Evolutionary conservation across 1,140 invertebrate genomes (phyloP).

Genomic region (Chionoecetes opilio): DNA sequence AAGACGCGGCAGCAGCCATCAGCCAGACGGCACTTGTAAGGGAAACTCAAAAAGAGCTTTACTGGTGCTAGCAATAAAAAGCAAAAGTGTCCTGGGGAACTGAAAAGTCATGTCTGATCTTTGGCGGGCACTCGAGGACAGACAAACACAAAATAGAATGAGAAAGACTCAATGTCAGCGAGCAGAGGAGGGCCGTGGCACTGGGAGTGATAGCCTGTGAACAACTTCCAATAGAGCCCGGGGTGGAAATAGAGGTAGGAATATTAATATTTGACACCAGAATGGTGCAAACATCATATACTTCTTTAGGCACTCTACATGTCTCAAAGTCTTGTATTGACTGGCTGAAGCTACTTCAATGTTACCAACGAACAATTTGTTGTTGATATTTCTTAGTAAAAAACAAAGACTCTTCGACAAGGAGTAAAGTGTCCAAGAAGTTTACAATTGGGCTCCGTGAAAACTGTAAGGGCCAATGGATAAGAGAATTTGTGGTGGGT

Average conservation of each 20-base stretch:
- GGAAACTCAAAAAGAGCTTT: conserved; percentile 74
- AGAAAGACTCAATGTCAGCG: conserved; percentile 73
- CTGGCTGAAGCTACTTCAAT: not conserved
- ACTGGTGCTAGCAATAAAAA: conserved; percentile 78
- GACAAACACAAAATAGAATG: conserved; percentile 76
- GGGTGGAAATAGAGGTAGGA: conserved; percentile 72
- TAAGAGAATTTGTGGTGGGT: conserved; percentile 5
- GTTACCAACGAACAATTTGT: not conserved
- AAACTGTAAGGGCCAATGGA: not conserved
- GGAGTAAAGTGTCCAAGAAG: not conserved
- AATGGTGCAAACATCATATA: conserved; percentile 34
- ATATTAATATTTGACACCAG: conserved; percentile 67
- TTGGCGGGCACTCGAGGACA: conserved; percentile 73
- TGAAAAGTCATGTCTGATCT: conserved; percentile 75
- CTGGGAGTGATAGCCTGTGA: conserved; percentile 71
- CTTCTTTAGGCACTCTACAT: not conserved
- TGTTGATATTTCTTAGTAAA: not conserved
- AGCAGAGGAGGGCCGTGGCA: conserved; percentile 71
- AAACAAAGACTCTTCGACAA: not conserved
- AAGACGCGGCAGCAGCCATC: conserved; percentile 78
- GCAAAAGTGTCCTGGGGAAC: conserved; percentile 74
- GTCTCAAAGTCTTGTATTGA: not conserved
- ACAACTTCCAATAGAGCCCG: conserved; percentile 77
- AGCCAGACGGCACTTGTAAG: conserved; percentile 68
- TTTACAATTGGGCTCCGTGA: conserved; percentile 28